phyloP scores from a whole-genome alignment of 2,888 invertebrate genomes.

The Gisinianus flammeolus region DNA sequence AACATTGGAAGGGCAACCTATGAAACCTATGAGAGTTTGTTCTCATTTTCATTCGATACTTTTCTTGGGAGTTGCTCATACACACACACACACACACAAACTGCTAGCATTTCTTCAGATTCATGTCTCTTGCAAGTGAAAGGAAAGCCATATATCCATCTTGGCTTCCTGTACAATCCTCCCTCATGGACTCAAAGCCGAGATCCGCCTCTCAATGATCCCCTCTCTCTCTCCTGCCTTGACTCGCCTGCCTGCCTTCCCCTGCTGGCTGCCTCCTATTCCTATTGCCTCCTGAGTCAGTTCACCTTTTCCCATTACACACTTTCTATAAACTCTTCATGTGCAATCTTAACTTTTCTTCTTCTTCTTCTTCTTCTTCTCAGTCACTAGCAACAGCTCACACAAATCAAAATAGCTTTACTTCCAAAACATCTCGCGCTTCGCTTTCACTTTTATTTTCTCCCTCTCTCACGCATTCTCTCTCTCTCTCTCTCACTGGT shows the following conservation, averaged over 20 bases:
- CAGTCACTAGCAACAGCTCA: constrained; percentile 8
- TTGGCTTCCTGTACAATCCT: constrained; percentile 3
- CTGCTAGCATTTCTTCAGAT: not conserved
- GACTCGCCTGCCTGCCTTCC: not conserved
- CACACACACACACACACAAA: too few relatives aligned
- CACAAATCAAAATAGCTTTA: constrained; percentile 10
- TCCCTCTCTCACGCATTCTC: too few relatives aligned
- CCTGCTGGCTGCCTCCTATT: not conserved
- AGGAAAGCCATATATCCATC: constrained; percentile 19
- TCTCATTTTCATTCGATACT: too few relatives aligned
- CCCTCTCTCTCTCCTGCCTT: not conserved
- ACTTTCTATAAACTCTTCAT: too few relatives aligned
- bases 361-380: not conserved
- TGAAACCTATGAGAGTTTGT: too few relatives aligned
- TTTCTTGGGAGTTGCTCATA: too few relatives aligned
- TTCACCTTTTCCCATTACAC: constrained; percentile 1
- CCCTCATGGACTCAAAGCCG: not conserved
- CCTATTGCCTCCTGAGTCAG: not conserved
- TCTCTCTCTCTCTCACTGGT: not conserved
- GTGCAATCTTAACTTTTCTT: not conserved
- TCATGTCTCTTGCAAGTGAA: constrained; percentile 19
- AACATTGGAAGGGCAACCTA: too few relatives aligned
- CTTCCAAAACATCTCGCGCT: too few relatives aligned
- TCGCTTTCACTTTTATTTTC: not conserved
- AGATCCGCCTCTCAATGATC: constrained; percentile 20